Percentiles rank a stretch among this genome's conserved stretches.
Evolutionary conservation across 2,113 vertebrate genomes (phyloP).

Genomic region (Protomyctophum bolini): DNA sequence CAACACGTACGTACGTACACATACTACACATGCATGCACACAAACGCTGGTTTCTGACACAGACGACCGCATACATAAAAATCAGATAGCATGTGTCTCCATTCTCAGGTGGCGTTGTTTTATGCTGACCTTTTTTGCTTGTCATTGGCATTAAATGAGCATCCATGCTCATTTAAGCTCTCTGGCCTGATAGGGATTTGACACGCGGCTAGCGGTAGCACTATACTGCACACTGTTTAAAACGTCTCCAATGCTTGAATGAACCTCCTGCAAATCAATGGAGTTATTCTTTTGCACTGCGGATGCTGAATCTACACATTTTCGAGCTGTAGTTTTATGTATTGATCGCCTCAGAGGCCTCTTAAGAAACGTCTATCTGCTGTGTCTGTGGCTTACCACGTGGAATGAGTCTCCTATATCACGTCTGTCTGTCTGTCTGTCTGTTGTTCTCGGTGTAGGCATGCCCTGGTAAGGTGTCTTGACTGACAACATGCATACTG

Average conservation of each 20-base stretch:
- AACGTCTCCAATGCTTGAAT: conserved; percentile 50
- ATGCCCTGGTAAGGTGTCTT: conserved; percentile 48
- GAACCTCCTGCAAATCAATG: conserved; percentile 60
- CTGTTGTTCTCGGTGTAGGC: conserved; percentile 17
- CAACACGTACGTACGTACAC: conserved; percentile 12
- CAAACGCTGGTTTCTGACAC: conserved; percentile 43
- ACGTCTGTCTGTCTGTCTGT: conserved; percentile 32
- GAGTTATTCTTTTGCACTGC: conserved; percentile 41
- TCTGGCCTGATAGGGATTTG: conserved; percentile 54
- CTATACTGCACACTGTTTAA: conserved; percentile 26
- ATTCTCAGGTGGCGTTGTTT: conserved; percentile 50
- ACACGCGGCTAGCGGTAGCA: conserved; percentile 50
- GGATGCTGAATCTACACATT: conserved; percentile 68
- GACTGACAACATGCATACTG: conserved; percentile 59
- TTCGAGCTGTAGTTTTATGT: conserved; percentile 55
- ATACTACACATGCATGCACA: conserved; percentile 15
- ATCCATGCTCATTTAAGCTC: conserved; percentile 41
- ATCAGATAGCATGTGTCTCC: conserved; percentile 52
- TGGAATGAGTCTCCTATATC: conserved; percentile 30
- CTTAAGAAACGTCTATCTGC: conserved; percentile 24
- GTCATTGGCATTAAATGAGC: conserved; percentile 57
- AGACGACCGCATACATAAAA: conserved; percentile 65
- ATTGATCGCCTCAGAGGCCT: conserved; percentile 55
- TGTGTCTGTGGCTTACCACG: conserved; percentile 29
- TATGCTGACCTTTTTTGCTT: conserved; percentile 64